A percentile compares a stretch with the other conserved stretches of the same genome.
phyloP scores from a whole-genome alignment of 2,113 vertebrate species.

The Meriones unguiculatus region DNA sequence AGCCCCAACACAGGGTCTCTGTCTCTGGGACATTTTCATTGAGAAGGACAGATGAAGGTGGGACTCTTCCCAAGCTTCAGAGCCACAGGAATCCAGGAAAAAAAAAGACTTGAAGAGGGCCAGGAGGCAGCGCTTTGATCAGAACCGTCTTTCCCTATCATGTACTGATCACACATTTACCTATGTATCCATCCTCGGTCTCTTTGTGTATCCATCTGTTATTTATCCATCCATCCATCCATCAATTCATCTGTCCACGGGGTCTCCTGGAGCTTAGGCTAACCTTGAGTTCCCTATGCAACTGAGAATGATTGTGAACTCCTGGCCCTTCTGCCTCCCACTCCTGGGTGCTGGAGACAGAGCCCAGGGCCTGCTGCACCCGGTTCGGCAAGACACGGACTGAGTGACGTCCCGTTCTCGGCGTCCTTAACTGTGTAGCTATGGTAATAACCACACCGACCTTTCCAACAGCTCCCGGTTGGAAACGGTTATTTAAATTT shows the following conservation, averaged over 20 bases:
- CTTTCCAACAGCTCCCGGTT: background rate
- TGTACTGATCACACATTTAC: too few species aligned
- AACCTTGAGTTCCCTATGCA: background rate
- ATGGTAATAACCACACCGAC: background rate
- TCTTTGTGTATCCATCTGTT: background rate
- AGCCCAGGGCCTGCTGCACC: background rate
- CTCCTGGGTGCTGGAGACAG: background rate
- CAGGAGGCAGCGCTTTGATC: background rate
- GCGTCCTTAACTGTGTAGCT: background rate
- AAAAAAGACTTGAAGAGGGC: accelerated
- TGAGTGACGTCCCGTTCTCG: background rate
- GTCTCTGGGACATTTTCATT: background rate
- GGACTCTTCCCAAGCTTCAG: background rate
- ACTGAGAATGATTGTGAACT: background rate
- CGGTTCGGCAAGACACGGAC: too few species aligned
- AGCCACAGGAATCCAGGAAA: background rate
- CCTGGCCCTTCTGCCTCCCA: background rate
- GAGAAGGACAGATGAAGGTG: background rate
- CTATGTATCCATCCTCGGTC: background rate
- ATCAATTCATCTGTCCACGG: background rate
- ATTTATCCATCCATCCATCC: background rate
- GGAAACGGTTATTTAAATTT: background rate
- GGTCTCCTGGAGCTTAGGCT: background rate
- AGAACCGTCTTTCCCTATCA: background rate
- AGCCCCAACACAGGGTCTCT: background rate